These are phyloP conservation scores for Julus scanicus DNA, from an alignment of 2,888 invertebrate species.

Conservation along the genomic window DNA sequence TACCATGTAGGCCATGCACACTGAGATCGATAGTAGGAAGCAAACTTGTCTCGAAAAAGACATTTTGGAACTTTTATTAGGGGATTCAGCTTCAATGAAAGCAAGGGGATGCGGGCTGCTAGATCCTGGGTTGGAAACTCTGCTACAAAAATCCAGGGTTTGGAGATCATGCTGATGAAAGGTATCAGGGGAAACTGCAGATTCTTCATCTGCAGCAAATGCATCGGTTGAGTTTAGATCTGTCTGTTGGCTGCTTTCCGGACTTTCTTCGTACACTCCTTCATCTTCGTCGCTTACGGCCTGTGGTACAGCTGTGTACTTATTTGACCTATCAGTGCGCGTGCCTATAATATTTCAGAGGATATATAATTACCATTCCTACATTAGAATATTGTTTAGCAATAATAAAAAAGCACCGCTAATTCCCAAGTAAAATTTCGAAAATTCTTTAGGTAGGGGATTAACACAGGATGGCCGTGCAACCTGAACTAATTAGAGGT, in stretches of 20 bases:
- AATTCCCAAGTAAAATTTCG: not conserved
- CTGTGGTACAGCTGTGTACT: slow-evolving; percentile 52
- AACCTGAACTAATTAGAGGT: too few species aligned
- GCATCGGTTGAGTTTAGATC: slow-evolving; percentile 40
- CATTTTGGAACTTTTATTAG: slow-evolving; percentile 13
- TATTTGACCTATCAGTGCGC: slow-evolving; percentile 6
- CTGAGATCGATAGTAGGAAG: slow-evolving; percentile 43
- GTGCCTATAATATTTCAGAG: slow-evolving; percentile 16
- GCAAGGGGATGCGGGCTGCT: not conserved
- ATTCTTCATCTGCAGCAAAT: not conserved
- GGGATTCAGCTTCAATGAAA: not conserved
- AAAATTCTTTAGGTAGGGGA: not conserved
- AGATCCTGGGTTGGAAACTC: not conserved
- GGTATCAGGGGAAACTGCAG: not conserved
- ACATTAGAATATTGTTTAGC: not conserved
- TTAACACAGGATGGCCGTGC: too few species aligned
- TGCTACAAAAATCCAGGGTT: slow-evolving; percentile 8
- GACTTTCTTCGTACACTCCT: slow-evolving; percentile 53
- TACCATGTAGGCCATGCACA: slow-evolving; percentile 48
- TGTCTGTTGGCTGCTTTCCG: slow-evolving; percentile 44
- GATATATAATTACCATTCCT: not conserved
- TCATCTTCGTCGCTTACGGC: slow-evolving; percentile 54
- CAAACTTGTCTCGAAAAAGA: slow-evolving; percentile 25
- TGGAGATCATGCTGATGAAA: not conserved
- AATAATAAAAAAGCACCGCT: not conserved